Evolutionary conservation across 2,113 vertebrate species (phyloP).

Genomic region (Nannospalax galili): DNA sequence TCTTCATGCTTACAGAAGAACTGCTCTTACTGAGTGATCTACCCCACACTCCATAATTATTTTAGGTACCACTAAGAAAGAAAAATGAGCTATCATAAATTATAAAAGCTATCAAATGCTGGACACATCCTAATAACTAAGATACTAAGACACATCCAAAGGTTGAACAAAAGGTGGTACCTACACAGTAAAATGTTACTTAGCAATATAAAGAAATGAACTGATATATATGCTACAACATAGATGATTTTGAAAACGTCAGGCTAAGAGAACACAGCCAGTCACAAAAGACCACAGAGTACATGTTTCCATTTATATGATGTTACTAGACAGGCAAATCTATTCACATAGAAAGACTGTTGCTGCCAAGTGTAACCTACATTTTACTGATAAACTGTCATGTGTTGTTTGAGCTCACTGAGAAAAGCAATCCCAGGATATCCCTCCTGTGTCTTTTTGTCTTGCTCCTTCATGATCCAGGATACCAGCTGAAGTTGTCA

Average conservation of each 20-base stretch:
- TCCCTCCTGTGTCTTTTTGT: neutral
- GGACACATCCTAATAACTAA: neutral
- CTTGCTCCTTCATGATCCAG: neutral
- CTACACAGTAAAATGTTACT: neutral
- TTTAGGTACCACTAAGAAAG: neutral
- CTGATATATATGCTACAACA: neutral
- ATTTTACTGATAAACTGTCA: neutral
- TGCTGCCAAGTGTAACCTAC: neutral
- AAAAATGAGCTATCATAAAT: neutral
- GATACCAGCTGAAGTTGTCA: neutral
- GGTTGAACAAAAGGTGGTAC: slow-evolving; percentile 1
- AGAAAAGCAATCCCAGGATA: neutral
- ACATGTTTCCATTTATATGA: neutral
- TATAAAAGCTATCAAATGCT: neutral
- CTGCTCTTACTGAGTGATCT: neutral
- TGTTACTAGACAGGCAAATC: neutral
- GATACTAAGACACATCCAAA: slow-evolving; percentile 24
- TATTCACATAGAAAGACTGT: neutral
- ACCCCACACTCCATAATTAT: neutral
- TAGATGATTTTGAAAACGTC: neutral
- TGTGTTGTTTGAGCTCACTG: neutral
- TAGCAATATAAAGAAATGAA: neutral
- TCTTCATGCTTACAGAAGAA: neutral
- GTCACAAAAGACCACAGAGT: neutral
- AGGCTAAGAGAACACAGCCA: neutral